These are phyloP conservation scores for Stigmatopora argus DNA, from an alignment of 2,113 vertebrate genomes.

Conservation along the genomic window DNA sequence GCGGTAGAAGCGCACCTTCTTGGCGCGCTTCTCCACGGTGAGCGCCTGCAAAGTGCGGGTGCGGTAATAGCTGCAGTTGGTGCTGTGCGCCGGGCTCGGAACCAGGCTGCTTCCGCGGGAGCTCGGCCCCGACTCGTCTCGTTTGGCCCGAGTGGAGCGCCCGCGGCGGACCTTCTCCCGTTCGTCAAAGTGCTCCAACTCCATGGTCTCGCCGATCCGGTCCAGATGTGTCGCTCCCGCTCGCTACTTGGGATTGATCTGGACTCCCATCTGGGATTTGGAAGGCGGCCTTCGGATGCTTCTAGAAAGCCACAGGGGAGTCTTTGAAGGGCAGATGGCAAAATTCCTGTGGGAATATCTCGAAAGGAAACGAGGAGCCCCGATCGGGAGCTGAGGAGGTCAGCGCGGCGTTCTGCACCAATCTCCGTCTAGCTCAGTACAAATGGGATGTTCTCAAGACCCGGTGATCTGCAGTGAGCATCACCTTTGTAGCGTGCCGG, in stretches of 20 bases:
- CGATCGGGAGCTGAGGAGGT: background rate
- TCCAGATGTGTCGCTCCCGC: background rate
- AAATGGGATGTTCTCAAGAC: background rate
- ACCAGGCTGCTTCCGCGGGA: constrained; percentile 86
- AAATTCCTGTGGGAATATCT: background rate
- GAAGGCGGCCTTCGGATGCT: background rate
- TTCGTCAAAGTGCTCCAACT: constrained; percentile 97
- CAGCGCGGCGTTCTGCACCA: background rate
- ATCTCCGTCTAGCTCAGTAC: background rate
- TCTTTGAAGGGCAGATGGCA: background rate
- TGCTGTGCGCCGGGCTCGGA: constrained; percentile 94
- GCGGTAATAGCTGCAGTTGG: constrained; percentile 96
- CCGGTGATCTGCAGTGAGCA: background rate
- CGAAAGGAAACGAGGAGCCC: background rate
- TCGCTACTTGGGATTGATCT: background rate
- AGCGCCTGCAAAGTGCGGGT: constrained; percentile 96
- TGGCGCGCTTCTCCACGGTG: constrained; percentile 92
- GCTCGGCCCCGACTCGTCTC: constrained; percentile 65
- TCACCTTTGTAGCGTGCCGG: background rate
- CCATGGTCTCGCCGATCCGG: constrained; percentile 73
- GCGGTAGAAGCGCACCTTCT: constrained; percentile 93
- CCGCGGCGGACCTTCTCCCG: constrained; percentile 83
- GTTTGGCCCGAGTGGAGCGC: constrained; percentile 64
- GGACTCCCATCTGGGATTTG: background rate
- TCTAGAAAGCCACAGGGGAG: background rate